These are phyloP conservation scores for Neocrepidodera transversa DNA, from an alignment of 2,888 invertebrate genomes.

Conservation along the genomic window DNA sequence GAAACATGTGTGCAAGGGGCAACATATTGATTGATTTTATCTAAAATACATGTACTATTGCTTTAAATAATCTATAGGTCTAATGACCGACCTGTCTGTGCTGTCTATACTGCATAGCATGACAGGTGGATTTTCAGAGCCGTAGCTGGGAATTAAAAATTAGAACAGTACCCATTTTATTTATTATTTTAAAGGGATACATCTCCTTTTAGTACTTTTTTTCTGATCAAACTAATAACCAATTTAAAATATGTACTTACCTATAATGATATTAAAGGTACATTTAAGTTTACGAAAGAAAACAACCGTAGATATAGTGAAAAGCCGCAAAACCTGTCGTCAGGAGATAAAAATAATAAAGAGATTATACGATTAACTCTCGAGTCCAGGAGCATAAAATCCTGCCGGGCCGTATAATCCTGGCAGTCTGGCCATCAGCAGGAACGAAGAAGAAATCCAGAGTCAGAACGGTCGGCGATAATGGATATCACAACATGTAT, in stretches of 20 bases:
- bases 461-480: constrained; percentile 2
- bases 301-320: constrained; percentile 17
- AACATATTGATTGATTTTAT: constrained; percentile 22
- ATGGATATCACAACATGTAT: constrained; percentile 6
- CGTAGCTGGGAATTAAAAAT: no score
- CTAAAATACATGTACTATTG: constrained; percentile 13
- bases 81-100: constrained; percentile 3
- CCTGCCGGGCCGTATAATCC: constrained; percentile 10
- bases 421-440: constrained; percentile 8
- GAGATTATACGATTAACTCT: constrained; percentile 16
- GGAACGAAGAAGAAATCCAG: constrained; percentile 9
- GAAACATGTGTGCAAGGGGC: constrained; percentile 13
- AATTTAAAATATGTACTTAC: no score
- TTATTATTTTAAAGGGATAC: no score
- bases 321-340: constrained; percentile 16
- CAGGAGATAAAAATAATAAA: constrained; percentile 21
- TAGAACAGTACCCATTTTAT: no score
- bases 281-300: no score
- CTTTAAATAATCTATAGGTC: constrained; percentile 3
- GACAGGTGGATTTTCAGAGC: not conserved
- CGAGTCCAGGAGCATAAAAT: constrained; percentile 16
- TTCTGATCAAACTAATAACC: no score
- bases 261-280: no score
- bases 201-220: no score
- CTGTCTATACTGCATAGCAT: not conserved